Evolutionary conservation across 2,888 invertebrate species (phyloP).

Genomic region (Myathropa florea): DNA sequence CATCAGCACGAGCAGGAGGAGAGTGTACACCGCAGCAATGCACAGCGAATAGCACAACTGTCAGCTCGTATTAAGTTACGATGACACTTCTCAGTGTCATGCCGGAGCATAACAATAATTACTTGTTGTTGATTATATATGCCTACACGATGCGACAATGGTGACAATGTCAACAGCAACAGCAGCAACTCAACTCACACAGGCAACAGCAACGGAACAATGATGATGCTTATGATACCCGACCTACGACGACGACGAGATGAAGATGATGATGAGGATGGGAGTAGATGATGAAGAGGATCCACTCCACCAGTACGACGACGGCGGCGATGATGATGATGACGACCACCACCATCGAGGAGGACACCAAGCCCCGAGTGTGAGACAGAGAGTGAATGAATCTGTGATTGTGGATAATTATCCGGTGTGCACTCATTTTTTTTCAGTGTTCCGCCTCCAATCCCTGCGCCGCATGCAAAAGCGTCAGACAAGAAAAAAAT

Average conservation of each 20-base stretch:
- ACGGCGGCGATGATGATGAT: not conserved
- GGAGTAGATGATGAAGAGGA: conserved; percentile 67
- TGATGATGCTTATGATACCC: conserved; percentile 65
- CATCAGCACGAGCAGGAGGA: not conserved
- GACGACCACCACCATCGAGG: not conserved
- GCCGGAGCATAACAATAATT: conserved; percentile 71
- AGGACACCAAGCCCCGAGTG: conserved; percentile 24
- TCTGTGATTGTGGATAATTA: conserved; percentile 70
- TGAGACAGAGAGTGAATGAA: conserved; percentile 67
- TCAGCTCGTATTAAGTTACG: conserved; percentile 71
- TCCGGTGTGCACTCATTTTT: conserved; percentile 69
- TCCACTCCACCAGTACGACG: conserved; percentile 24
- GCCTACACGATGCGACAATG: conserved; percentile 71
- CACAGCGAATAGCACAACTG: conserved; percentile 67
- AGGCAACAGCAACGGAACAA: conserved; percentile 53
- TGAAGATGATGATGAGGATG: conserved; percentile 42
- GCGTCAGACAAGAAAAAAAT: not conserved
- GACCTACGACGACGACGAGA: conserved; percentile 33
- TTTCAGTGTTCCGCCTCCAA: conserved; percentile 9
- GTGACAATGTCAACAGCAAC: conserved; percentile 71
- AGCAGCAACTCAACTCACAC: conserved; percentile 38
- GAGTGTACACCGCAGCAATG: conserved; percentile 7
- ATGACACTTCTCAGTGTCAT: conserved; percentile 71
- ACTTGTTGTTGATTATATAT: conserved; percentile 71
- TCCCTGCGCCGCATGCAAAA: conserved; percentile 27